Percentiles rank a stretch among this genome's conserved stretches.
These are phyloP conservation scores for Drosophila navojoa DNA, from an alignment of 1,140 invertebrate species.

Conservation along the genomic window DNA sequence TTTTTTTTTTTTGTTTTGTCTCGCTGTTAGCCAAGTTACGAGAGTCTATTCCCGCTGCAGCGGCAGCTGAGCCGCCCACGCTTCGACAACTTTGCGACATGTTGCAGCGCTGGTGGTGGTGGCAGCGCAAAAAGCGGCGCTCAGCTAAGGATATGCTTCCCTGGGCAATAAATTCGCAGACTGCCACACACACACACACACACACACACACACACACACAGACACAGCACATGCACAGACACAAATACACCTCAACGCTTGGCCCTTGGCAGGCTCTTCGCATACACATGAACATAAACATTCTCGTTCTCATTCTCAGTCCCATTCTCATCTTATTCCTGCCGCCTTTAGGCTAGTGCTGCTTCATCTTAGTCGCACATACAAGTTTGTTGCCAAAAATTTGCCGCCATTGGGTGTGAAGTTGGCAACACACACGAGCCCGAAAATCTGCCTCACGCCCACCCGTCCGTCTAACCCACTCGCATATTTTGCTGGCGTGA, in stretches of 20 bases:
- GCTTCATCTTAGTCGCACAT: slow-evolving; percentile 32
- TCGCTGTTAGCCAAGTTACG: slow-evolving; percentile 35
- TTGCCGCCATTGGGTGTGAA: slow-evolving; percentile 78
- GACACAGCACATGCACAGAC: slow-evolving; percentile 6
- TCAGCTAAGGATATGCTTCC: slow-evolving; percentile 72
- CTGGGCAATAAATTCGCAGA: slow-evolving; percentile 76
- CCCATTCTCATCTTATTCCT: slow-evolving; percentile 23
- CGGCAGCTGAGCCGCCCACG: slow-evolving; percentile 46
- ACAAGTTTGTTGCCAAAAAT: slow-evolving; percentile 80
- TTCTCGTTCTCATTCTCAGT: slow-evolving; percentile 7
- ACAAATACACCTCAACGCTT: slow-evolving; percentile 3
- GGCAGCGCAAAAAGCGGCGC: slow-evolving; percentile 31
- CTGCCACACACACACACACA: slow-evolving; percentile 37
- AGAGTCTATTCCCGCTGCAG: slow-evolving; percentile 58
- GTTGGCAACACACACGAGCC: slow-evolving; percentile 57
- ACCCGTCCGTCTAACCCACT: slow-evolving; percentile 52
- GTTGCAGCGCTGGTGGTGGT: slow-evolving; percentile 59
- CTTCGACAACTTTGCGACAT: slow-evolving; percentile 80
- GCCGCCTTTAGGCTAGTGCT: slow-evolving; percentile 31
- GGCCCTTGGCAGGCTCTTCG: slow-evolving; percentile 16
- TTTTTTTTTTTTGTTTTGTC: slow-evolving; percentile 45
- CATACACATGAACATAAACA: slow-evolving; percentile 15
- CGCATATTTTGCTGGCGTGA: slow-evolving; percentile 73
- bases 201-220: slow-evolving; percentile 30
- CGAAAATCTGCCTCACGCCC: slow-evolving; percentile 18